phyloP scores from a whole-genome alignment of 2,113 vertebrate genomes.

The Camelus dromedarius region DNA sequence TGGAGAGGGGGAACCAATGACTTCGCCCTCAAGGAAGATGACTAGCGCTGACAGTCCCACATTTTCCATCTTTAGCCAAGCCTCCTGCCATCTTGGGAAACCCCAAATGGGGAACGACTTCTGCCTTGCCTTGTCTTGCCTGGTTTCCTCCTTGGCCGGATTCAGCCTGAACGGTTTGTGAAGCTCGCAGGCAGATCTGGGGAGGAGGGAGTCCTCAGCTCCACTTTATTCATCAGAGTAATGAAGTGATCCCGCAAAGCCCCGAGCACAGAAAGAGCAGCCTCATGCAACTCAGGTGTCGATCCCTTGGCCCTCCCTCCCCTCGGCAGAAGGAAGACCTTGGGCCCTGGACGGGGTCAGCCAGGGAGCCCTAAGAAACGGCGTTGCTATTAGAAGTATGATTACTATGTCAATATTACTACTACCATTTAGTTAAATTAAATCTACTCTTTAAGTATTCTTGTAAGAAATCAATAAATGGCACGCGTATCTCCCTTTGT shows the following conservation, averaged over 20 bases:
- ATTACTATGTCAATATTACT: neutral
- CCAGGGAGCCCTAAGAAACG: neutral
- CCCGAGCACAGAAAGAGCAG: neutral
- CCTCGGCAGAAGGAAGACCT: neutral
- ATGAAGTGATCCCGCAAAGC: no score
- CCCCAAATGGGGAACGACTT: accelerated
- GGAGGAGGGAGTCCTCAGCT: accelerated
- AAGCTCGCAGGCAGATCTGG: neutral
- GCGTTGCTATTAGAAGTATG: accelerated
- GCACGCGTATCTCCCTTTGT: constrained; percentile 31
- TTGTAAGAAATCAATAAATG: constrained; percentile 59
- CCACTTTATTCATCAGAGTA: neutral
- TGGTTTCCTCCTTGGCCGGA: accelerated
- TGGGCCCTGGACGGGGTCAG: accelerated
- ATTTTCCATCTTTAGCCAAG: neutral
- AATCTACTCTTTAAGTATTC: constrained; percentile 67
- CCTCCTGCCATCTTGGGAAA: neutral
- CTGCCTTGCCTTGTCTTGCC: accelerated
- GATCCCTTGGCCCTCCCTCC: accelerated
- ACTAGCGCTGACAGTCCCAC: neutral
- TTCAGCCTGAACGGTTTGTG: neutral
- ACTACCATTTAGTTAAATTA: constrained; percentile 61
- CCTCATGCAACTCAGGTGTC: neutral
- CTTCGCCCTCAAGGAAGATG: neutral
- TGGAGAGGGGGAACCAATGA: accelerated